Evolutionary conservation across 2,797 vertebrate species (phyloP), one percentile per base, ranked within the genome.

Genomic region (Clarias laeviceps): DNA sequence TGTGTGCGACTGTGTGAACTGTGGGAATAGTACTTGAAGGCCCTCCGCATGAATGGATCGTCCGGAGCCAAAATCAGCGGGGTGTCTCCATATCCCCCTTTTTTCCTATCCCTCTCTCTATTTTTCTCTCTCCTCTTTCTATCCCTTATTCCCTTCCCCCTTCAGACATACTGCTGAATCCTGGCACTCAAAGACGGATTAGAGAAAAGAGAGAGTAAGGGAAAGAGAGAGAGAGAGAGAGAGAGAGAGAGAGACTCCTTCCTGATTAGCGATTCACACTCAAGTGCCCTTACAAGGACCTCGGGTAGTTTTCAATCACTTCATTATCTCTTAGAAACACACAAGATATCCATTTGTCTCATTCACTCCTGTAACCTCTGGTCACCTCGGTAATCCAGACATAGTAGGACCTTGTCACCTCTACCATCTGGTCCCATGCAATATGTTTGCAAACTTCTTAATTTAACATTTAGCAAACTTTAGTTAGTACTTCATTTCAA

Each of bases 141-240:
- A 82, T 82, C 77, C 59, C 27, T 68, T 70, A 34, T 40, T 62
- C 69, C 69, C 77, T 32, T 72, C 83, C 85, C 82, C 95, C 92
- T 94, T 95, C 95, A 80, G 45, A 65, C 82, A 29, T 61, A 29
- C 78, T 66, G 62, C 62, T 66, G 69, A 97, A 96, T 96, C 95
- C 93, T 93, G 94, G 95, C 96, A 96, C 97, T 99, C 97, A 98
- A 97, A 98, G 96, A 96, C 93, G 97, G 97, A 99, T 99, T 99
- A 99, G 59, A 45, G 45, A 64, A 72, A 64, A 69, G 62, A 80
- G 50, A 59, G 78, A 81, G 37, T 84, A 40, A 81, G 78, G 57
- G 70, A 72, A 57, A 83, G 79, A 87, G 62, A 86, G 65, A 84
- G 84, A 40, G 61, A 56, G 76, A 56, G 86, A 85, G 78, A 66